phyloP scores from a whole-genome alignment of 2,888 invertebrate genomes.

The Phania funesta region DNA sequence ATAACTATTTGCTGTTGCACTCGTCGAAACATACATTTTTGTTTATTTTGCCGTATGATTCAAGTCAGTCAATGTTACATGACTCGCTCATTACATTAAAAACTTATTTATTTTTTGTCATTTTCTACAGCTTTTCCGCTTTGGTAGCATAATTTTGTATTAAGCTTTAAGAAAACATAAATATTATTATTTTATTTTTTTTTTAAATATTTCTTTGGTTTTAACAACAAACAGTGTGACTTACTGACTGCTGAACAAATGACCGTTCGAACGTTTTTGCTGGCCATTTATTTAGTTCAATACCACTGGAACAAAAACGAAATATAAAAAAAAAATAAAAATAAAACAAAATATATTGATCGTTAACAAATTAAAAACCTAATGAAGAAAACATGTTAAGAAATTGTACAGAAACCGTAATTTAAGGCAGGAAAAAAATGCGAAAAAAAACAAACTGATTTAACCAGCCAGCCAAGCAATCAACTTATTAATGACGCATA shows the following conservation, averaged over 20 bases:
- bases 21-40: neutral
- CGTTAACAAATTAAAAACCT: conserved; percentile 61
- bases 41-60: conserved; percentile 24
- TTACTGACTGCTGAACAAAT: neutral
- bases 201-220: conserved; percentile 30
- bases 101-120: conserved; percentile 9
- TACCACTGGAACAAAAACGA: conserved; percentile 38
- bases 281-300: conserved; percentile 63
- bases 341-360: conserved; percentile 41
- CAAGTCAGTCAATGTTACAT: conserved; percentile 56
- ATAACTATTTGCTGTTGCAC: conserved; percentile 17
- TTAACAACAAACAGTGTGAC: neutral
- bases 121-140: conserved; percentile 38
- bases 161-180: conserved; percentile 14
- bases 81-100: conserved; percentile 55
- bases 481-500: conserved; percentile 40
- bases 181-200: conserved; percentile 20
- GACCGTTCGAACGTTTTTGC: neutral
- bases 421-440: conserved; percentile 20
- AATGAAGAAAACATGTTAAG: conserved; percentile 52
- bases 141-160: conserved; percentile 25
- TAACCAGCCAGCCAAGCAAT: conserved; percentile 1
- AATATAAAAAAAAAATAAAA: neutral
- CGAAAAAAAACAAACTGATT: conserved; percentile 21
- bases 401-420: conserved; percentile 33